Evolutionary conservation across 1,140 invertebrate species (phyloP).

Genomic region (Bicyclus anynana): DNA sequence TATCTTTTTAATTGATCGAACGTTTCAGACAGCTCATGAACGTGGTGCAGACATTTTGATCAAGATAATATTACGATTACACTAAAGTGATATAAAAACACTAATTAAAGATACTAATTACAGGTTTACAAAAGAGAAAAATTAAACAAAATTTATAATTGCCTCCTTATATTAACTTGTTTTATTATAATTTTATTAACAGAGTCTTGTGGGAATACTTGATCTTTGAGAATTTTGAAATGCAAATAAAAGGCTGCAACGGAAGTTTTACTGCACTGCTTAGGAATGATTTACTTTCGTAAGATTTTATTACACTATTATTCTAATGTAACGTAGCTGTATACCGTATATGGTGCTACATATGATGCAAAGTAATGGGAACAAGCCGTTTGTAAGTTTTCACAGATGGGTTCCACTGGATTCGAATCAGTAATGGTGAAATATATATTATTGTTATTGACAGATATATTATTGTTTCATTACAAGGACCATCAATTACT

Average conservation of each 20-base stretch:
- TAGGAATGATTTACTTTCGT: neutral
- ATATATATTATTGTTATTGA: too few species aligned
- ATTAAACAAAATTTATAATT: neutral
- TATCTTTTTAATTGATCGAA: conserved; percentile 1
- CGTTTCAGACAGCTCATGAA: neutral
- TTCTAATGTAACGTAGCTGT: neutral
- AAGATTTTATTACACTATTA: neutral
- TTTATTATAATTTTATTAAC: conserved; percentile 1
- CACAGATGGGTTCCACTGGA: neutral
- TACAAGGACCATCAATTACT: too few species aligned
- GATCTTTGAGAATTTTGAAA: conserved; percentile 1
- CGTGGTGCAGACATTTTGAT: neutral
- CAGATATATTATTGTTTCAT: too few species aligned
- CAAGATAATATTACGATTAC: conserved; percentile 3
- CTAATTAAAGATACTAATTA: neutral
- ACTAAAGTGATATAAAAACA: conserved; percentile 1
- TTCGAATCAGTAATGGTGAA: too few species aligned
- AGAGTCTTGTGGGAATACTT: neutral
- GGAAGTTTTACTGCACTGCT: conserved; percentile 1
- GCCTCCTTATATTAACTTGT: neutral
- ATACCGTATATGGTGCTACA: neutral
- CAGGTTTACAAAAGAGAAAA: neutral
- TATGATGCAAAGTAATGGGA: neutral
- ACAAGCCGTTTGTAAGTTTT: neutral
- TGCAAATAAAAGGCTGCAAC: conserved; percentile 1